Base-by-base conservation (phyloP, 2,113 vertebrate species). In the Heloderma charlesbogerti region DNA sequence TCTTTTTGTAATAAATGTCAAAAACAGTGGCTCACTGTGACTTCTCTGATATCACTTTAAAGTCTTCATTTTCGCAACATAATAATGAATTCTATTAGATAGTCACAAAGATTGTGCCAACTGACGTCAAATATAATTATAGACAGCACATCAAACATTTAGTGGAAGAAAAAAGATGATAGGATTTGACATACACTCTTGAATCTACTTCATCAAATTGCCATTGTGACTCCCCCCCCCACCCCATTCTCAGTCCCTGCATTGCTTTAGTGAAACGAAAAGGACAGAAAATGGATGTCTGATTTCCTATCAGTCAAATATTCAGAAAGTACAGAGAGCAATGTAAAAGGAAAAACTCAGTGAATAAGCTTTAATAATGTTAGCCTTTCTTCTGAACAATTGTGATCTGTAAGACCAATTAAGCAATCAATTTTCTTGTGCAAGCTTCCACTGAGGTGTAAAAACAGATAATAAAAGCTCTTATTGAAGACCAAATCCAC, bases 141-240 rank as follows among this genome's bases (percentile, higher is more conserved):
- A 25, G 66, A 90, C 10, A 69, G 66, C 77, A 63, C 80, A 89
- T 92, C 72, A 91, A 89, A 93, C 89, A 82, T 66, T 84, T 89
- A 57, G 57, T 45, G 77, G 1, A 7, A 86, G 43, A 0, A 16
- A 88, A 90, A 85, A 75, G 69, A 67, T 37, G 74, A 40, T 1
- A 67, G 15, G 16, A 89, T 88, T 54, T 89, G 12, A 45, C 43
- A 89, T 12, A n/a, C 40, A 27, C 40, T 79, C 71, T 88, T 79
- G 78, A 92, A 88, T 87, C 54, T 90, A 81, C 69, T 63, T 84
- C 15, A 90, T 89, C 86, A 94, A 89, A 89, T 87, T 89, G 87
- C 12, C 69, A 84, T 27, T 45, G 10, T 85, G 74, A 72, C 67
- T 89, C 86, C 86, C 57, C 18, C 18, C 88, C 20, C 85, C 27